Percentiles rank a stretch among this genome's conserved stretches.
phyloP scores from a whole-genome alignment of 2,888 invertebrate genomes.

The Harpalus rufipes region DNA sequence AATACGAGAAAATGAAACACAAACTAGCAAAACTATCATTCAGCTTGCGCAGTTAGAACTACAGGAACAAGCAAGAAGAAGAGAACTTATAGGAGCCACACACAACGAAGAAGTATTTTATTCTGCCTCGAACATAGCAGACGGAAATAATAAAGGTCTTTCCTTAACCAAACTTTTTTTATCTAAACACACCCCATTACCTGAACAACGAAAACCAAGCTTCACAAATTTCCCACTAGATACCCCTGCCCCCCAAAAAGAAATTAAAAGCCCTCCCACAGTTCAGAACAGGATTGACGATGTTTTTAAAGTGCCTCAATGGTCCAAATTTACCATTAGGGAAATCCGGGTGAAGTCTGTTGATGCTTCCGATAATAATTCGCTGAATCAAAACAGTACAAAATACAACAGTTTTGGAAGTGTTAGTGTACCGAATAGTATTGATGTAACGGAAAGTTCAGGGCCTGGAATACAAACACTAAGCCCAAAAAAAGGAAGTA shows the following conservation, averaged over 20 bases:
- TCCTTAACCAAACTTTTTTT: constrained; percentile 10
- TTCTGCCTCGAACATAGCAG: neutral
- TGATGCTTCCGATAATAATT: constrained; percentile 14
- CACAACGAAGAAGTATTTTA: neutral
- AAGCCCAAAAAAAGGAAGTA: too few relatives aligned
- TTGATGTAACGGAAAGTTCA: too few relatives aligned
- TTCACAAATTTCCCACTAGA: neutral
- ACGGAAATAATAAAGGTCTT: neutral
- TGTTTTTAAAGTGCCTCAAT: constrained; percentile 27
- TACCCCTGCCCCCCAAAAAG: neutral
- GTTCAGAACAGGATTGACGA: neutral
- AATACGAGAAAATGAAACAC: constrained; percentile 77
- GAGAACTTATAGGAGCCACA: neutral
- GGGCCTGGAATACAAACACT: too few relatives aligned
- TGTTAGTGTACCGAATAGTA: neutral
- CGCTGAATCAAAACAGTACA: neutral
- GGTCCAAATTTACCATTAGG: constrained; percentile 30
- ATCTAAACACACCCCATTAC: neutral
- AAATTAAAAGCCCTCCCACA: neutral
- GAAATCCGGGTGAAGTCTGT: constrained; percentile 60
- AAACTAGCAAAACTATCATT: constrained; percentile 81
- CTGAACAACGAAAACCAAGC: neutral
- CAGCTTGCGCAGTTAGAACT: constrained; percentile 76
- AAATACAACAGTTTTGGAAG: neutral
- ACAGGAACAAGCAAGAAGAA: neutral